A percentile compares a stretch with the other conserved stretches of the same genome.
Evolutionary conservation across 92 coral and sea anemone genomes (phyloP).

Genomic region (Palythoa heliodiscus): DNA sequence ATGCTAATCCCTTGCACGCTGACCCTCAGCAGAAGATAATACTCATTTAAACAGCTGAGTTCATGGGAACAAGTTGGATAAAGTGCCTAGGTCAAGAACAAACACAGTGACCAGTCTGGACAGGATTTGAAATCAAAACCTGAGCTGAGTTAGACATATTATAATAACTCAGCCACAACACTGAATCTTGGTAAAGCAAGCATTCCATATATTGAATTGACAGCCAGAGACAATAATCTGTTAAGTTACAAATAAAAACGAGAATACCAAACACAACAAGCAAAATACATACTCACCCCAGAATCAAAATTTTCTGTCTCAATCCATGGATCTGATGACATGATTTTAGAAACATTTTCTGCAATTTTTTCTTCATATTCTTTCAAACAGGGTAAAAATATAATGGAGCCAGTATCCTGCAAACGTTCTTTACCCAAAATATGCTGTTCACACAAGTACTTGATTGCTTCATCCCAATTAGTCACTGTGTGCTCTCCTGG

Average conservation of each 20-base stretch:
- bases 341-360: conserved; percentile 44
- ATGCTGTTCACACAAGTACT: conserved; percentile 36
- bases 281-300: conserved; percentile 31
- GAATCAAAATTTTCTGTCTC: conserved; percentile 26
- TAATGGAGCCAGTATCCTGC: conserved; percentile 16
- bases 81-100: no score
- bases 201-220: no score
- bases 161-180: no score
- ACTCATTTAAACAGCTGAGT: no score
- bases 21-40: no score
- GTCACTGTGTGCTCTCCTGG: conserved; percentile 38
- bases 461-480: conserved; percentile 38
- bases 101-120: no score
- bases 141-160: no score
- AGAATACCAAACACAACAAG: background rate
- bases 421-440: conserved; percentile 37
- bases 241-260: background rate
- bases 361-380: conserved; percentile 54
- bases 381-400: conserved; percentile 57
- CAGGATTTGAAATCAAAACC: no score
- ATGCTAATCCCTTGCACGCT: no score
- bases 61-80: no score
- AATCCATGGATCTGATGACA: conserved; percentile 50
- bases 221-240: background rate
- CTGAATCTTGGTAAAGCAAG: no score